A percentile compares a stretch with the other conserved stretches of the same genome.
phyloP scores from a whole-genome alignment of 2,888 invertebrate species.

The Griposia aprilina region DNA sequence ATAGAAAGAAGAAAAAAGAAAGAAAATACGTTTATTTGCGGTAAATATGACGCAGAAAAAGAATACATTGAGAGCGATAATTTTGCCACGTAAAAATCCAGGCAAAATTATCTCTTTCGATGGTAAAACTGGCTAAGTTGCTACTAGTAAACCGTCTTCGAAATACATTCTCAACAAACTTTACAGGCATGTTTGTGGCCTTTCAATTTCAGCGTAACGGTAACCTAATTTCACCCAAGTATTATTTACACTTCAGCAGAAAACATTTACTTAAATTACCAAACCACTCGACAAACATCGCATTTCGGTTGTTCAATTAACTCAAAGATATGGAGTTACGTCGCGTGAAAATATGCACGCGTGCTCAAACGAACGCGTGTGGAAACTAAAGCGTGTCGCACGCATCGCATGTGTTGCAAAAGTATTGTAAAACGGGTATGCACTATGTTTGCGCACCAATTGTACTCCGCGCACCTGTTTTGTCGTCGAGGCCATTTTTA shows the following conservation, averaged over 20 bases:
- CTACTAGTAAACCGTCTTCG: neutral
- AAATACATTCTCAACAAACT: neutral
- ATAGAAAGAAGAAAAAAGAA: neutral
- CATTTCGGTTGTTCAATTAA: conserved; percentile 59
- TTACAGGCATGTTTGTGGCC: neutral
- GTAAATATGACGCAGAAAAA: too few relatives aligned
- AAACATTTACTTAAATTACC: conserved; percentile 13
- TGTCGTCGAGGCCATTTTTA: neutral
- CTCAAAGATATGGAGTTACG: conserved; percentile 38
- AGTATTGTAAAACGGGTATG: neutral
- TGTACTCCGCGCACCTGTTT: neutral
- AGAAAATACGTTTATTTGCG: too few relatives aligned
- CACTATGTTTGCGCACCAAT: neutral
- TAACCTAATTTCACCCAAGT: conserved; percentile 16
- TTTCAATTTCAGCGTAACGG: neutral
- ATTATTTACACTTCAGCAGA: conserved; percentile 25
- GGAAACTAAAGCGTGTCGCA: conserved; percentile 26
- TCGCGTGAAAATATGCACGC: conserved; percentile 60
- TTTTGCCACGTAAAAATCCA: too few relatives aligned
- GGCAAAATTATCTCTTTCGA: too few relatives aligned
- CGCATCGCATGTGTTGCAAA: conserved; percentile 38
- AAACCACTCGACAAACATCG: conserved; percentile 34
- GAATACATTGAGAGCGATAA: too few relatives aligned
- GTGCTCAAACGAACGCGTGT: conserved; percentile 36
- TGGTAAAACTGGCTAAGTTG: neutral